These are phyloP conservation scores for Hoplodrina blanda DNA, from an alignment of 2,888 invertebrate species.

Conservation along the genomic window DNA sequence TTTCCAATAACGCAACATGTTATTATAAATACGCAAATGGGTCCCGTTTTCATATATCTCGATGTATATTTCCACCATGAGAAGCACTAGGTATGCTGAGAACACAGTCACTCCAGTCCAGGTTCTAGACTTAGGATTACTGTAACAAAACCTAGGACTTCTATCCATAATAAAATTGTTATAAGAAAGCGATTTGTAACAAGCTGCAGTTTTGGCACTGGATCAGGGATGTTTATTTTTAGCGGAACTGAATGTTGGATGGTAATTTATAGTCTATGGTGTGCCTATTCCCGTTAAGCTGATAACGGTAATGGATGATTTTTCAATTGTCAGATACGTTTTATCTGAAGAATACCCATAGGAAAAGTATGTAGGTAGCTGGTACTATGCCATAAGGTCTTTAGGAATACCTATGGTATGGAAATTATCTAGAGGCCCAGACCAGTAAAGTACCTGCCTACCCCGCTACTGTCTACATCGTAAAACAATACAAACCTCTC, in stretches of 20 bases:
- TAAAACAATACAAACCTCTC: too few species aligned
- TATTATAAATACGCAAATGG: conserved; percentile 77
- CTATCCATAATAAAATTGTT: conserved; percentile 68
- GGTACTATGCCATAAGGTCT: too few species aligned
- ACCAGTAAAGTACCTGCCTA: too few species aligned
- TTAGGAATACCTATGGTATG: too few species aligned
- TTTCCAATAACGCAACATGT: conserved; percentile 64
- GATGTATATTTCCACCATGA: conserved; percentile 83
- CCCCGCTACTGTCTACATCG: too few species aligned
- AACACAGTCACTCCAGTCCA: conserved; percentile 86
- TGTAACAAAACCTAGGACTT: conserved; percentile 75
- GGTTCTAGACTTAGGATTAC: conserved; percentile 74
- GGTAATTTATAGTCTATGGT: neutral
- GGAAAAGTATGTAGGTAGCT: too few species aligned
- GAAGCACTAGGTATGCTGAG: conserved; percentile 79
- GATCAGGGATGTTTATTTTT: conserved; percentile 45
- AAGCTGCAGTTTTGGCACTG: conserved; percentile 38
- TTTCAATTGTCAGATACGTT: too few species aligned
- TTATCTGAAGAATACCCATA: too few species aligned
- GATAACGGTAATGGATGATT: too few species aligned
- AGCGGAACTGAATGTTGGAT: neutral
- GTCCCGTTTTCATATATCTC: conserved; percentile 82
- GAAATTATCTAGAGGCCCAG: too few species aligned
- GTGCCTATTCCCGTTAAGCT: too few species aligned
- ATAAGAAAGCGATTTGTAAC: conserved; percentile 1